A percentile compares a stretch with the other conserved stretches of the same genome.
Conservation (phyloP, 1,140 invertebrate species). For the Batillaria attramentaria region DNA sequence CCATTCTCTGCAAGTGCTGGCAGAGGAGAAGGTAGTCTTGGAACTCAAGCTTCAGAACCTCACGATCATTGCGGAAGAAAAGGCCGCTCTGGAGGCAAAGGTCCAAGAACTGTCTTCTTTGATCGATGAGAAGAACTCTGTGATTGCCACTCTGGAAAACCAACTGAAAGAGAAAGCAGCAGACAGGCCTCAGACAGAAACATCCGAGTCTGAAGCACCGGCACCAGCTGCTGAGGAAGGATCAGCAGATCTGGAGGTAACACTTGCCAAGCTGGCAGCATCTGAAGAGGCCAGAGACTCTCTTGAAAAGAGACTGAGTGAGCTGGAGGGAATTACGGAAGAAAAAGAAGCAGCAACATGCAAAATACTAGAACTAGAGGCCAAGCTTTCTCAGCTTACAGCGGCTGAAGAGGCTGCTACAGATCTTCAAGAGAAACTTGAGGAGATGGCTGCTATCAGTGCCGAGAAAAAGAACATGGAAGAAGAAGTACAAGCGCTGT, state of each 20-base stretch:
- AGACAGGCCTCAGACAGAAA: no score
- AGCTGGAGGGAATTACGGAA: background rate
- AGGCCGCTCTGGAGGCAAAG: constrained; percentile 15
- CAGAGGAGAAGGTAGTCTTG: background rate
- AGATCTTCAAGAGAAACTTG: background rate
- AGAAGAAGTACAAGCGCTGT: background rate
- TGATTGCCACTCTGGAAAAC: constrained; percentile 5
- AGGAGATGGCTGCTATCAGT: background rate
- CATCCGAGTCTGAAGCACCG: no score
- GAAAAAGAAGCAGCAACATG: constrained; percentile 1
- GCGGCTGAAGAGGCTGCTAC: background rate
- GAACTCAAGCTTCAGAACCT: constrained; percentile 18
- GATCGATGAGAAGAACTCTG: constrained; percentile 1
- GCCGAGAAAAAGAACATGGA: background rate
- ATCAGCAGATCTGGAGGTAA: background rate
- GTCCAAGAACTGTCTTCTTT: constrained; percentile 16
- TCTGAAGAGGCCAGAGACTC: background rate
- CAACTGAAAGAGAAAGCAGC: background rate
- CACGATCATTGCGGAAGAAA: constrained; percentile 15
- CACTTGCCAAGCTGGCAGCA: background rate
- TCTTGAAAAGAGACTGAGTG: constrained; percentile 7
- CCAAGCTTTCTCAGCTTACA: background rate
- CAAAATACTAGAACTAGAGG: background rate
- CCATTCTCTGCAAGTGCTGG: background rate
- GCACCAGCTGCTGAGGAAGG: background rate